Conservation (phyloP, 2,888 invertebrate species). For the Melinopterus prodromus region DNA sequence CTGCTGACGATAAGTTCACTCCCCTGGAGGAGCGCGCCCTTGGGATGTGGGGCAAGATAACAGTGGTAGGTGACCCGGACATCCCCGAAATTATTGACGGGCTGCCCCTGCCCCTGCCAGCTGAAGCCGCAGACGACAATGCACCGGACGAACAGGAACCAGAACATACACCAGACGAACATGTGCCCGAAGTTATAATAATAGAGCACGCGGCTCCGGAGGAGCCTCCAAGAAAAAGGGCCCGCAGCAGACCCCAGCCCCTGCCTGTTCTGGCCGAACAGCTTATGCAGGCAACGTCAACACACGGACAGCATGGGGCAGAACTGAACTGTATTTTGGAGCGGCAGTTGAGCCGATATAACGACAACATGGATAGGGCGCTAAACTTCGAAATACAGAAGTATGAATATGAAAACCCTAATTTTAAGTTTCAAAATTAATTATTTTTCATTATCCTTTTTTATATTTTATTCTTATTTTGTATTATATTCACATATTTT, state of each 20-base stretch:
- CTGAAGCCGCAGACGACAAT: background rate
- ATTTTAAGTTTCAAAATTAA: too few relatives aligned
- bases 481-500: too few relatives aligned
- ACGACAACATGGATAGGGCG: too few relatives aligned
- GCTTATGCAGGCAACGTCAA: background rate
- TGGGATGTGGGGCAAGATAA: background rate
- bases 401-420: too few relatives aligned
- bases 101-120: background rate
- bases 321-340: too few relatives aligned
- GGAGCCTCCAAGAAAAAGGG: background rate
- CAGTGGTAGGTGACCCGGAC: background rate
- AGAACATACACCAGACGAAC: too few relatives aligned
- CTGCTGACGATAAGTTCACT: background rate
- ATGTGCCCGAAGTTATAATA: background rate
- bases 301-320: background rate
- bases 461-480: too few relatives aligned
- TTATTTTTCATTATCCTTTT: too few relatives aligned
- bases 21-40: background rate
- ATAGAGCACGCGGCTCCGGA: background rate
- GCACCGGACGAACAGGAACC: too few relatives aligned
- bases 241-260: background rate
- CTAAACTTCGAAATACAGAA: too few relatives aligned
- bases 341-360: too few relatives aligned
- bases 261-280: background rate
- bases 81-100: background rate